phyloP scores from a whole-genome alignment of 2,797 vertebrate genomes.

The Nannoperca obscura region DNA sequence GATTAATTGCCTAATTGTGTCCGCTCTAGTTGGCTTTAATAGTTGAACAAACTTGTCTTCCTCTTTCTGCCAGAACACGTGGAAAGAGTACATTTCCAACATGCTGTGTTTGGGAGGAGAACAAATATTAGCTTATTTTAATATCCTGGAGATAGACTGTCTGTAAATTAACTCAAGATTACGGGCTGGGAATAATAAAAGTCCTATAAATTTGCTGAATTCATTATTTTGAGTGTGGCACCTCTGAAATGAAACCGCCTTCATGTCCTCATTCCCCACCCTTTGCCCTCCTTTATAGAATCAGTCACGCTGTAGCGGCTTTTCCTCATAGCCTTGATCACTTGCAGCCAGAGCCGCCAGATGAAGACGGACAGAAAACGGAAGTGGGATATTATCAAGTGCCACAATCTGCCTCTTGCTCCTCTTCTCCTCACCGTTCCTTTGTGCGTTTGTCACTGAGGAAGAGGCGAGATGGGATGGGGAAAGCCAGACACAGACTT shows the following conservation, averaged over 20 bases:
- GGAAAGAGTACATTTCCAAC: not conserved
- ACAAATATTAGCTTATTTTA: not conserved
- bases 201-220: conserved; percentile 1
- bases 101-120: not conserved
- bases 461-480: conserved; percentile 12
- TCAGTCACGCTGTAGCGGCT: conserved; percentile 44
- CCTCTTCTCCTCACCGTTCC: conserved; percentile 28
- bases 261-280: conserved; percentile 16
- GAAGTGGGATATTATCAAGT: conserved; percentile 72
- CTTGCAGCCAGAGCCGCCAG: conserved; percentile 39
- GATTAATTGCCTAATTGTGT: not conserved
- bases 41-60: not conserved
- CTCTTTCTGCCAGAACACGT: not conserved
- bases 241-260: conserved; percentile 25
- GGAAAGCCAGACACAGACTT: conserved; percentile 10
- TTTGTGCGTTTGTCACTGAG: conserved; percentile 29
- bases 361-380: conserved; percentile 61
- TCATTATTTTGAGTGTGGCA: conserved; percentile 25
- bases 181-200: not conserved
- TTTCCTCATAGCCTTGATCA: conserved; percentile 43
- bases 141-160: not conserved
- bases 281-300: conserved; percentile 23
- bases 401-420: conserved; percentile 26
- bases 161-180: conserved; percentile 8
- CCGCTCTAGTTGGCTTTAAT: not conserved